phyloP scores from a whole-genome alignment of 2,113 vertebrate genomes.

The Telmatochromis bifrenatus region DNA sequence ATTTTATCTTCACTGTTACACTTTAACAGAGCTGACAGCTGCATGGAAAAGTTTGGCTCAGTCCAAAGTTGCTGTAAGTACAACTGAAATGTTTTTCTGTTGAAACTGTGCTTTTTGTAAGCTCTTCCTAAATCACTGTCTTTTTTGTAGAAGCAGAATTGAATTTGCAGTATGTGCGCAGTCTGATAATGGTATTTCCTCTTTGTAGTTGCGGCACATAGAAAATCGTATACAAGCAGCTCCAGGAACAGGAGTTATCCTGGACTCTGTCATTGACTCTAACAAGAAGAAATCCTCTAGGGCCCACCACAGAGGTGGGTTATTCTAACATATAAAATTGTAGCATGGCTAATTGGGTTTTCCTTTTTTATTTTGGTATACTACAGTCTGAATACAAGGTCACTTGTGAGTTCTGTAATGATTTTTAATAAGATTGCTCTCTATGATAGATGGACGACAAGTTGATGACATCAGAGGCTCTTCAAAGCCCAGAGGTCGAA shows the following conservation, averaged over 20 bases:
- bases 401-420: not conserved
- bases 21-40: conserved; percentile 73
- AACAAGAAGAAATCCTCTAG: conserved; percentile 79
- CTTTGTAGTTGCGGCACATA: conserved; percentile 83
- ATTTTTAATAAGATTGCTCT: not conserved
- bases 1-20: not conserved
- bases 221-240: conserved; percentile 86
- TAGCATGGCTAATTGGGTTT: not conserved
- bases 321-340: not conserved
- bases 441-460: conserved; percentile 60
- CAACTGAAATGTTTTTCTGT: not conserved
- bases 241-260: conserved; percentile 75
- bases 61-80: conserved; percentile 92
- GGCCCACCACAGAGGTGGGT: conserved; percentile 78
- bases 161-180: not conserved
- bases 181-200: not conserved
- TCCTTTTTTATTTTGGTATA: not conserved
- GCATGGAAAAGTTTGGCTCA: conserved; percentile 82
- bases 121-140: not conserved
- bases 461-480: conserved; percentile 50
- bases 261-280: conserved; percentile 80
- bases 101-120: not conserved
- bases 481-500: conserved; percentile 61
- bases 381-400: not conserved
- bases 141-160: not conserved